Conservation (phyloP, 1,140 invertebrate species). For the Reticulitermes speratus region DNA sequence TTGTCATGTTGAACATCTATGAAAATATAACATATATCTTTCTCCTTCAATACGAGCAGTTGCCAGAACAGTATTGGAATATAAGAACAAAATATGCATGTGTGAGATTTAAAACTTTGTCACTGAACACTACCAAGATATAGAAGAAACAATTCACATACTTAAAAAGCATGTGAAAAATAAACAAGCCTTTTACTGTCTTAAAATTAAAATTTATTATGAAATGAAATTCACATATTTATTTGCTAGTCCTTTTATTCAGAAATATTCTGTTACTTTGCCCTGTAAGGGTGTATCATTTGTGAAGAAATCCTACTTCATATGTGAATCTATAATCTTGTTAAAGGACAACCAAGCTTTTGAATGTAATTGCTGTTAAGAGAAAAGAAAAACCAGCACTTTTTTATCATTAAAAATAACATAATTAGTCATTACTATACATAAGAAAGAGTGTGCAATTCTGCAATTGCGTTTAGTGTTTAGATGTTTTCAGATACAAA, state of each 20-base stretch:
- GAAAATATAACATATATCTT: neutral
- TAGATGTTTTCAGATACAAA: constrained; percentile 33
- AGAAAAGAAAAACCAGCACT: neutral
- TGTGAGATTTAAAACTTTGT: too few relatives aligned
- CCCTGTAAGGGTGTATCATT: too few relatives aligned
- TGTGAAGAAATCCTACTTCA: neutral
- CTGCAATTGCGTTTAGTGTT: constrained; percentile 32
- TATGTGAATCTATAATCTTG: constrained; percentile 20
- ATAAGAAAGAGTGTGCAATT: constrained; percentile 27
- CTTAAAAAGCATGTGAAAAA: neutral
- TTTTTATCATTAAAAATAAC: constrained; percentile 26
- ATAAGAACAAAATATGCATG: too few relatives aligned
- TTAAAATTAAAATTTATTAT: too few relatives aligned
- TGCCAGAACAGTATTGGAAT: neutral
- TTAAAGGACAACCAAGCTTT: constrained; percentile 1
- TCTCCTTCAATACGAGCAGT: neutral
- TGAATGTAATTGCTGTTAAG: constrained; percentile 5
- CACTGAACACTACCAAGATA: too few relatives aligned
- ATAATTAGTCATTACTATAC: constrained; percentile 28
- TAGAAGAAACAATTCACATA: neutral
- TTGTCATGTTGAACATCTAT: too few relatives aligned
- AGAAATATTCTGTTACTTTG: neutral
- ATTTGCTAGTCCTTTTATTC: too few relatives aligned
- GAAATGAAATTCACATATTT: too few relatives aligned
- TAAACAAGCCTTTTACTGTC: neutral